Conservation (phyloP, 2,113 vertebrate species). For the Macaca nemestrina region DNA sequence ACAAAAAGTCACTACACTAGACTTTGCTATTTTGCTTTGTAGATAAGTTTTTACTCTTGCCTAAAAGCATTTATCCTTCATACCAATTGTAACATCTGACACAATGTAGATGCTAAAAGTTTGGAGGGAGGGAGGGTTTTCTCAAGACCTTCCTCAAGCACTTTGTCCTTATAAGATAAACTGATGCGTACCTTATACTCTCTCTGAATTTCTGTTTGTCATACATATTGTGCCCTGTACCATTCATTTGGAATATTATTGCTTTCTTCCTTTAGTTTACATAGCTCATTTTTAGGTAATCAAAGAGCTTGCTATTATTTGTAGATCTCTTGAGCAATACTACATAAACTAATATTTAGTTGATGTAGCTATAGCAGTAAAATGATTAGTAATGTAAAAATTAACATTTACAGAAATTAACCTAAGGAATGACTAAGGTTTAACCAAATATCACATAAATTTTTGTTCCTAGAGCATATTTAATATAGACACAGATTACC, state of each 20-base stretch:
- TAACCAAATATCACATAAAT: not conserved
- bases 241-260: not conserved
- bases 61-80: not conserved
- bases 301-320: conserved; percentile 62
- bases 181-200: not conserved
- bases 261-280: conserved; percentile 42
- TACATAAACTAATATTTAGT: conserved; percentile 19
- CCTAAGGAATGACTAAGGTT: not conserved
- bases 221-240: not conserved
- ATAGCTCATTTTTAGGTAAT: conserved; percentile 68
- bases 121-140: not conserved
- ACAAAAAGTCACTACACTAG: conserved; percentile 29
- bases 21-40: not conserved
- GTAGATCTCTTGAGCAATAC: conserved; percentile 69
- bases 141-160: not conserved
- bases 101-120: not conserved
- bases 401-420: not conserved
- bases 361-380: conserved; percentile 62
- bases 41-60: conserved; percentile 10
- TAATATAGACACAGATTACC: conserved; percentile 40
- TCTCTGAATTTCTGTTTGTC: not conserved
- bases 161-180: not conserved
- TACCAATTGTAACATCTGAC: not conserved
- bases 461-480: conserved; percentile 65
- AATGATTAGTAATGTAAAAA: conserved; percentile 54